A percentile compares a stretch with the other conserved stretches of the same genome.
Evolutionary conservation across 1,140 invertebrate species (phyloP).

Genomic region (Caenorhabditis inopinata): DNA sequence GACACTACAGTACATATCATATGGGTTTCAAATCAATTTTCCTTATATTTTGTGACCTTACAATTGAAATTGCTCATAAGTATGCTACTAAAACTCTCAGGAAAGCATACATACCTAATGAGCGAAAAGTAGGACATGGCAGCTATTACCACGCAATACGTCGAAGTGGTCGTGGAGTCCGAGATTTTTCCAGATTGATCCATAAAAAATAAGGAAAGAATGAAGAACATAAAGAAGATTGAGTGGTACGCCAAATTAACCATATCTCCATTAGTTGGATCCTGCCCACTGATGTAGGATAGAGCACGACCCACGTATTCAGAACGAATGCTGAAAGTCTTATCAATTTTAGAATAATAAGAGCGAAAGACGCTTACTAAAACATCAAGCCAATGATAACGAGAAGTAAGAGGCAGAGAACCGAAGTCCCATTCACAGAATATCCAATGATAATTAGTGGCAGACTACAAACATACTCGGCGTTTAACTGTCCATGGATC

Average conservation of each 20-base stretch:
- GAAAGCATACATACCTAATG: not conserved
- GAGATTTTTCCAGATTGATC: not conserved
- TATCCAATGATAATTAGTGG: conserved; percentile 8
- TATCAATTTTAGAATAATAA: not conserved
- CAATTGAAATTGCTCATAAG: no score
- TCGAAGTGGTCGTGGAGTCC: not conserved
- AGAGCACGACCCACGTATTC: not conserved
- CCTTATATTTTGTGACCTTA: no score
- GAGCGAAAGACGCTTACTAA: not conserved
- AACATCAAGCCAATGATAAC: conserved; percentile 23
- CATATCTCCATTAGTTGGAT: not conserved
- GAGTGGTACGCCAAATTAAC: conserved; percentile 1
- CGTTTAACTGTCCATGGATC: not conserved
- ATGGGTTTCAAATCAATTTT: no score
- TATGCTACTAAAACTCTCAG: no score
- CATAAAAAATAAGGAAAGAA: conserved; percentile 14
- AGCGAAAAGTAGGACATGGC: conserved; percentile 29
- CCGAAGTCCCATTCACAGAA: conserved; percentile 16
- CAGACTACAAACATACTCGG: conserved; percentile 6
- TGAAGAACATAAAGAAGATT: conserved; percentile 31
- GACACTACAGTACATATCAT: no score
- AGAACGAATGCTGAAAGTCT: not conserved
- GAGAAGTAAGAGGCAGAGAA: conserved; percentile 9
- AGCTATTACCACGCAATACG: conserved; percentile 28
- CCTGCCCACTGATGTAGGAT: conserved; percentile 5